Percentiles rank a stretch among this genome's conserved stretches.
phyloP scores from a whole-genome alignment of 2,113 vertebrate species.

The Pogona vitticeps region DNA sequence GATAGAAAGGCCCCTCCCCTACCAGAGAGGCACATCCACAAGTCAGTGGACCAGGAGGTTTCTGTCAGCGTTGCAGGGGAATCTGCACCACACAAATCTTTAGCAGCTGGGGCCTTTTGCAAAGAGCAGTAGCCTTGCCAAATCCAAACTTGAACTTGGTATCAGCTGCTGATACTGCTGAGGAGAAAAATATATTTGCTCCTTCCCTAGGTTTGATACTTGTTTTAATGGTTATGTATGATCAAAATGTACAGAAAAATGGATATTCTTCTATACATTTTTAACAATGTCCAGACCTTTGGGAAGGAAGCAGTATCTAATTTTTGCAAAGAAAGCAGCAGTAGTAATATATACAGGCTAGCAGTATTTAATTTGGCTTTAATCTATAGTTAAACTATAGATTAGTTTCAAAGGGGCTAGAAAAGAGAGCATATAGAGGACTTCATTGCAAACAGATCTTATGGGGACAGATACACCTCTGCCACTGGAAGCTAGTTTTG shows the following conservation, averaged over 20 bases:
- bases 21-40: background rate
- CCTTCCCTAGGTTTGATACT: background rate
- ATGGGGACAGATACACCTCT: no score
- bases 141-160: background rate
- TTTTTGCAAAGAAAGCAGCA: no score
- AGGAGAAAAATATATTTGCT: background rate
- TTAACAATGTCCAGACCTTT: background rate
- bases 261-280: background rate
- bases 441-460: no score
- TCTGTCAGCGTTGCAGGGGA: background rate
- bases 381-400: no score
- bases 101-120: background rate
- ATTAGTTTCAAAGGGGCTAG: no score
- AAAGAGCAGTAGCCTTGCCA: background rate
- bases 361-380: no score
- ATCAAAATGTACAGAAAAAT: no score
- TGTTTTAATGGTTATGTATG: background rate
- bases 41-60: background rate
- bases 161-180: background rate
- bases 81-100: background rate
- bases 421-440: no score
- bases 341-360: no score
- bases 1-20: no score
- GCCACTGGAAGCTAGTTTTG: no score
- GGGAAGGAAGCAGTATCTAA: background rate